A percentile compares a stretch with the other conserved stretches of the same genome.
phyloP scores from a whole-genome alignment of 30 jellyfish, hydroid and myxozoan species.

The Mastigias papua region DNA sequence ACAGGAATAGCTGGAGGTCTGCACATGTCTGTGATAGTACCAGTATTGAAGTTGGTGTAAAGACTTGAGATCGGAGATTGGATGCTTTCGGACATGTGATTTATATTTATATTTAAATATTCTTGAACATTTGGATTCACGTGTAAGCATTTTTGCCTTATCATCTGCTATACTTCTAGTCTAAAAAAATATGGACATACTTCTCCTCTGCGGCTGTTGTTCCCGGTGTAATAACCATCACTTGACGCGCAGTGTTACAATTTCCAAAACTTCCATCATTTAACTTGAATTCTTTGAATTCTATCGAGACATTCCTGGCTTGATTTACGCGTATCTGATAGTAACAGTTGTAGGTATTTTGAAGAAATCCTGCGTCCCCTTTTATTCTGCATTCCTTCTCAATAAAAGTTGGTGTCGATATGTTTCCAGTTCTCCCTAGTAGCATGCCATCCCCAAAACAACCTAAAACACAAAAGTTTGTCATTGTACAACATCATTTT shows the following conservation, averaged over 20 bases:
- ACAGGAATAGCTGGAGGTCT: too few relatives aligned
- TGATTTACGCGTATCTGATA: not conserved
- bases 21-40: too few relatives aligned
- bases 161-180: too few relatives aligned
- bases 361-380: not conserved
- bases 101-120: too few relatives aligned
- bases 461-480: not conserved
- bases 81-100: too few relatives aligned
- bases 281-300: constrained; percentile 6
- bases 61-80: too few relatives aligned
- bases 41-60: too few relatives aligned
- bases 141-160: too few relatives aligned
- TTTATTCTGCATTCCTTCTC: not conserved
- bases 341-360: constrained; percentile 1
- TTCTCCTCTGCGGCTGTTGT: not conserved
- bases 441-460: constrained; percentile 7
- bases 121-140: too few relatives aligned
- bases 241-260: constrained; percentile 19
- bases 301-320: not conserved
- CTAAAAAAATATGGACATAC: not conserved
- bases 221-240: not conserved
- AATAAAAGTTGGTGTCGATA: not conserved
- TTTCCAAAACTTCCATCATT: not conserved
- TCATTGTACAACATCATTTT: too few relatives aligned
- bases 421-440: not conserved